A percentile compares a stretch with the other conserved stretches of the same genome.
These are phyloP conservation scores for Sylvilagus bachmani DNA, from an alignment of 2,113 vertebrate species.

Conservation along the genomic window DNA sequence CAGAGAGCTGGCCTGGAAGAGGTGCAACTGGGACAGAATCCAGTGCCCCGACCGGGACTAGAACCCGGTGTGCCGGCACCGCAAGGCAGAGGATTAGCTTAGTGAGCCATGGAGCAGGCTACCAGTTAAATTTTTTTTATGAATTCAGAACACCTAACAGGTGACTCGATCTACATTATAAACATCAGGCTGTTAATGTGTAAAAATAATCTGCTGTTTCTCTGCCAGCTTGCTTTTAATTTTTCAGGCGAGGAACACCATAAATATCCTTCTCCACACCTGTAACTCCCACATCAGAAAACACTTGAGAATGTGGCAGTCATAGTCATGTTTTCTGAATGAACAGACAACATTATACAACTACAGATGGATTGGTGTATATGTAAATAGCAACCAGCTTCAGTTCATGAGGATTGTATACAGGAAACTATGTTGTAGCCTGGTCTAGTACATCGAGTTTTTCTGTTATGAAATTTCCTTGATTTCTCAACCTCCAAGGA, in stretches of 20 bases:
- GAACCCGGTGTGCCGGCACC: no score
- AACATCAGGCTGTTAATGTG: neutral
- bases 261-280: neutral
- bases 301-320: neutral
- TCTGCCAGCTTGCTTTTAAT: neutral
- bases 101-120: no score
- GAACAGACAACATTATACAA: slow-evolving; percentile 32
- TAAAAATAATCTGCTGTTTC: neutral
- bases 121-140: neutral
- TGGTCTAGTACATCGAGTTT: neutral
- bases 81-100: no score
- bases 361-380: neutral
- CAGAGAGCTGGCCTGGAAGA: no score
- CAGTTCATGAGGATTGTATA: neutral
- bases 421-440: slow-evolving; percentile 19
- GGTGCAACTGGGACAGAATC: no score
- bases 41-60: no score
- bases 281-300: neutral
- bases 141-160: neutral
- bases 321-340: slow-evolving; percentile 10
- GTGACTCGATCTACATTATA: neutral
- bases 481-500: slow-evolving; percentile 36
- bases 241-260: neutral
- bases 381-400: neutral
- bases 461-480: slow-evolving; percentile 63